These are phyloP conservation scores for Cyclopterus lumpus DNA, from an alignment of 2,797 vertebrate species.

Conservation along the genomic window DNA sequence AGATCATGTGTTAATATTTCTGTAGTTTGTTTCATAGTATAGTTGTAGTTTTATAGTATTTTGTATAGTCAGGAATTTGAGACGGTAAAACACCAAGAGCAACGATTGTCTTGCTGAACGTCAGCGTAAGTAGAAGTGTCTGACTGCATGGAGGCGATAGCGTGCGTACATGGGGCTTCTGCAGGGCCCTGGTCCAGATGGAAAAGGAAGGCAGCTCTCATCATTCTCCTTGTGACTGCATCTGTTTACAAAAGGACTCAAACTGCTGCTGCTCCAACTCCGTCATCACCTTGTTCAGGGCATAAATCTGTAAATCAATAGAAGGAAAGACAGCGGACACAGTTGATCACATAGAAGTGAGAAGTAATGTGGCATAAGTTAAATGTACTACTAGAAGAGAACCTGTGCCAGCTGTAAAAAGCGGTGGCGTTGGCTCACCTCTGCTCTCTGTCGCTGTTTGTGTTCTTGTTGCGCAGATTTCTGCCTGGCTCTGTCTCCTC, in stretches of 20 bases:
- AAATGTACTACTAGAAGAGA: too few relatives aligned
- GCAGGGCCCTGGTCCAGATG: constrained; percentile 30
- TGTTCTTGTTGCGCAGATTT: constrained; percentile 93
- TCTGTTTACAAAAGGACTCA: constrained; percentile 96
- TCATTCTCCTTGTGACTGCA: constrained; percentile 91
- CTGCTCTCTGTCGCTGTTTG: constrained; percentile 93
- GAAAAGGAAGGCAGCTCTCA: constrained; percentile 45
- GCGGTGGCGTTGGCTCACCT: constrained; percentile 76
- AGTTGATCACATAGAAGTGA: not conserved
- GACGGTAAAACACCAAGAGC: constrained; percentile 3
- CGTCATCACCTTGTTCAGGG: constrained; percentile 97
- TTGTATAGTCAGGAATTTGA: not conserved
- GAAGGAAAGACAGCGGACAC: not conserved
- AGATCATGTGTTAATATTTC: not conserved
- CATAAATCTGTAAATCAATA: constrained; percentile 89
- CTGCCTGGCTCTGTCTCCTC: constrained; percentile 90
- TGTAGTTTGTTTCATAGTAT: not conserved
- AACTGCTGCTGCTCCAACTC: constrained; percentile 98
- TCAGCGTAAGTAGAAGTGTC: not conserved
- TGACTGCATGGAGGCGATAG: not conserved
- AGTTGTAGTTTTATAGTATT: not conserved
- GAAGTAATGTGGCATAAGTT: not conserved
- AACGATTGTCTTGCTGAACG: constrained; percentile 10
- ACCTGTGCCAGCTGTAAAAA: too few relatives aligned
- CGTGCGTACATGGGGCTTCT: not conserved